phyloP scores from a whole-genome alignment of 2,113 vertebrate species.

The Noturus placidus region DNA sequence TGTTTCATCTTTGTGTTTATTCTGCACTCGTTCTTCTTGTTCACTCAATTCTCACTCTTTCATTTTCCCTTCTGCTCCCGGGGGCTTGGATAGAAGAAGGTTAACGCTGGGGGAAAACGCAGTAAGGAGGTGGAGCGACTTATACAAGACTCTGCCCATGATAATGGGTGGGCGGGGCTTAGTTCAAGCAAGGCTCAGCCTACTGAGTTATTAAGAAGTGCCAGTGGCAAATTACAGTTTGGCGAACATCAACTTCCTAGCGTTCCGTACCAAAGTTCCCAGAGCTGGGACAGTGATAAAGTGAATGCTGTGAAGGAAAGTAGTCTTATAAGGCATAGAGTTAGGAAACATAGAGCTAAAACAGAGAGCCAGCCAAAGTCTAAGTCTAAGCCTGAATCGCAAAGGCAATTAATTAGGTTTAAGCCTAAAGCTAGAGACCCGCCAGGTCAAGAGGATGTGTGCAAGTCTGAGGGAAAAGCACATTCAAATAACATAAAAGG shows the following conservation, averaged over 20 bases:
- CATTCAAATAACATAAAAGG: background rate
- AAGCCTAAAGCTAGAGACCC: constrained; percentile 29
- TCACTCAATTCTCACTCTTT: constrained; percentile 54
- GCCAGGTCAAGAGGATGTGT: background rate
- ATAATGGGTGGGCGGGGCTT: constrained; percentile 10
- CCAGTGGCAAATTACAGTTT: constrained; percentile 26
- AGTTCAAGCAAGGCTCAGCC: constrained; percentile 45
- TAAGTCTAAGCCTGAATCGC: constrained; percentile 11
- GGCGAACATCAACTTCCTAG: constrained; percentile 15
- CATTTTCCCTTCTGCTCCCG: constrained; percentile 64
- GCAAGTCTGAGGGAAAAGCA: background rate
- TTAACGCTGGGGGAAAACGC: constrained; percentile 57
- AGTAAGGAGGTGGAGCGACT: constrained; percentile 51
- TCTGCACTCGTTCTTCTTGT: constrained; percentile 48
- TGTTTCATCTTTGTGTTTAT: constrained; percentile 46
- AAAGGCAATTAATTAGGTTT: constrained; percentile 7
- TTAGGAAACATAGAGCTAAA: background rate
- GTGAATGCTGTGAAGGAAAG: constrained; percentile 50
- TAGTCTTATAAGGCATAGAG: constrained; percentile 27
- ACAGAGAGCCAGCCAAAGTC: constrained; percentile 11
- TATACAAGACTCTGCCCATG: constrained; percentile 33
- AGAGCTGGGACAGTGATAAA: constrained; percentile 55
- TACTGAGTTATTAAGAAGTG: constrained; percentile 48
- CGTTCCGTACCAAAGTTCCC: constrained; percentile 23
- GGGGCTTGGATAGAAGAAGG: constrained; percentile 65